Evolutionary conservation across 2,888 invertebrate species (phyloP), one percentile per base, ranked within the genome.

Genomic region (Himalopsyche japonica): DNA sequence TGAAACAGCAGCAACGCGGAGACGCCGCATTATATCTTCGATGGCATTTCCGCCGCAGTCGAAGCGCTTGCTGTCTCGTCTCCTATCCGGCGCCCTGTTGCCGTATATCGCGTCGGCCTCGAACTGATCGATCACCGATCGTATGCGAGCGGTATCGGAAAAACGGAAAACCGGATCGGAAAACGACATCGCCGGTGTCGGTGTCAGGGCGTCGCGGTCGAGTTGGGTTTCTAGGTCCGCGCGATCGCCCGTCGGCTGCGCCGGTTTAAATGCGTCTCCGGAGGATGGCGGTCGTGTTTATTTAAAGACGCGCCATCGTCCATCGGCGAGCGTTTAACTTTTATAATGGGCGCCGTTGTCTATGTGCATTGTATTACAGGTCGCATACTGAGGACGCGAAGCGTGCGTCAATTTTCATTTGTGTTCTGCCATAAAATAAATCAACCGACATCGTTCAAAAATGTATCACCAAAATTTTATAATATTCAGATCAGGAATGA

Each of bases 51-150:
- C 57, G n/a, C 57, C 20, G 57, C 57, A 20, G 57, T 57, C 24
- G 43, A 15, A 43, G 0, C 43, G 43, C n/a, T 47, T 34, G 34
- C n/a, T 77, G 12, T 77, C 43, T 32, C 6, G 79, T 24, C 43
- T 76, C 43, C 47, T 77, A 34, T 32, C 30, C 20, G 24, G 34
- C 30, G 57, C 24, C 37, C 27, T 47, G 57, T 20, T 20, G 20
- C 7, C 43, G 43, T 57, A 57, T 8, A n/a, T 20, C 57, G 57
- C 10, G 24, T 82, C 43, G 43, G 82, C 89, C 90, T 92, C 92
- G 88, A 92, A 89, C 88, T 90, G 90, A 90, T 91, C 90, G 90
- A 92, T 91, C 91, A 92, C 92, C 91, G 90, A 89, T 87, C 91
- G 90, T 88, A 92, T 83, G 10, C 82, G 83, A 24, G 83, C 30